A percentile compares a stretch with the other conserved stretches of the same genome.
phyloP scores from a whole-genome alignment of 2,113 vertebrate species.

The Heteronetta atricapilla region DNA sequence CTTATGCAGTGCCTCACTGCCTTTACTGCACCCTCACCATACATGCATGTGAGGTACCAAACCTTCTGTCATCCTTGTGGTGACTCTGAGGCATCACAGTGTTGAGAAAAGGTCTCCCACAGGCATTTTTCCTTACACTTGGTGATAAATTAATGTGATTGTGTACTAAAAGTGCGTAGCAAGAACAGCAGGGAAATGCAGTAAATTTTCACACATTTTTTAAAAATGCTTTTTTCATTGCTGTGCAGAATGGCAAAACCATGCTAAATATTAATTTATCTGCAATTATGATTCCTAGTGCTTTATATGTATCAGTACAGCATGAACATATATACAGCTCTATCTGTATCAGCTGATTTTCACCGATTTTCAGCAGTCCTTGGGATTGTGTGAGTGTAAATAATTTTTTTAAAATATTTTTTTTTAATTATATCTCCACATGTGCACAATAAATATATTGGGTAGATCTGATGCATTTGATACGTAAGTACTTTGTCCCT shows the following conservation, averaged over 20 bases:
- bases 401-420: neutral
- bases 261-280: constrained; percentile 35
- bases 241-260: neutral
- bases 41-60: neutral
- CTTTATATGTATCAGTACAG: neutral
- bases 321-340: neutral
- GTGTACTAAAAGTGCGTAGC: neutral
- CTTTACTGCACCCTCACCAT: neutral
- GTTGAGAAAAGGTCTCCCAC: neutral
- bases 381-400: neutral
- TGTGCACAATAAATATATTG: neutral
- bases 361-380: neutral
- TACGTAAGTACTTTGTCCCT: neutral
- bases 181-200: neutral
- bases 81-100: neutral
- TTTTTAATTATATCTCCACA: neutral
- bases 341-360: neutral
- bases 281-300: neutral
- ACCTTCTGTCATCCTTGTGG: neutral
- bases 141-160: neutral
- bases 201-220: neutral
- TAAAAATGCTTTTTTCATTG: neutral
- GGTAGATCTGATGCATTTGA: neutral
- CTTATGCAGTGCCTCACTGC: neutral
- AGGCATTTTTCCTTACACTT: neutral